Conservation (phyloP, 1,140 invertebrate species). For the Branchinecta lindahli region DNA sequence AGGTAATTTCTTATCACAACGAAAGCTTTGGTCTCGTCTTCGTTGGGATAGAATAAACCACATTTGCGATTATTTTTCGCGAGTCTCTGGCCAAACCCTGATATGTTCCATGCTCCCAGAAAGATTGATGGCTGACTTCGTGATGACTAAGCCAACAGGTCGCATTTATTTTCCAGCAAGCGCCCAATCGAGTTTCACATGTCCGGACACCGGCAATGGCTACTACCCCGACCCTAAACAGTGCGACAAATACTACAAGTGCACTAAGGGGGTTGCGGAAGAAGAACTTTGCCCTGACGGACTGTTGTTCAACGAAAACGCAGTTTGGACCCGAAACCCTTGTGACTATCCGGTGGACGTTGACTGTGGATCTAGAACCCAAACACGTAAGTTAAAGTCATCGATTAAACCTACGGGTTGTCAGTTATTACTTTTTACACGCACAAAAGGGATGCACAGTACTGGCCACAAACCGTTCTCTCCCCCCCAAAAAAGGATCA, state of each 20-base stretch:
- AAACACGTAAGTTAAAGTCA: constrained; percentile 49
- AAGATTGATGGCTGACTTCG: no score
- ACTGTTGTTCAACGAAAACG: constrained; percentile 54
- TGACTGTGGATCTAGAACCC: constrained; percentile 53
- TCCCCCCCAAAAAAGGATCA: no score
- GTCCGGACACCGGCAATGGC: constrained; percentile 49
- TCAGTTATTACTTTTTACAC: no score
- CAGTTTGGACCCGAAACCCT: constrained; percentile 48
- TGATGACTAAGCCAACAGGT: no score
- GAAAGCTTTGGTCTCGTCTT: no score
- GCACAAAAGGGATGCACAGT: no score
- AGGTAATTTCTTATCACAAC: no score
- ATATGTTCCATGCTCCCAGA: no score
- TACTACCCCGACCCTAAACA: constrained; percentile 57
- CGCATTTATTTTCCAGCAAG: background rate
- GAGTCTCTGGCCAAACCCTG: no score
- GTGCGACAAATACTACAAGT: constrained; percentile 67
- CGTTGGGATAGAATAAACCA: no score
- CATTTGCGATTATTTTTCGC: no score
- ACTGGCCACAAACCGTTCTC: no score
- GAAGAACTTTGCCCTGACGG: constrained; percentile 63
- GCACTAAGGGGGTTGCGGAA: constrained; percentile 46
- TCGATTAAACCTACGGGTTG: background rate
- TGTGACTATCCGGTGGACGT: constrained; percentile 65
- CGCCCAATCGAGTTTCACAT: constrained; percentile 31